phyloP scores from a whole-genome alignment of 2,888 invertebrate genomes.

The Lochmaea crataegi region DNA sequence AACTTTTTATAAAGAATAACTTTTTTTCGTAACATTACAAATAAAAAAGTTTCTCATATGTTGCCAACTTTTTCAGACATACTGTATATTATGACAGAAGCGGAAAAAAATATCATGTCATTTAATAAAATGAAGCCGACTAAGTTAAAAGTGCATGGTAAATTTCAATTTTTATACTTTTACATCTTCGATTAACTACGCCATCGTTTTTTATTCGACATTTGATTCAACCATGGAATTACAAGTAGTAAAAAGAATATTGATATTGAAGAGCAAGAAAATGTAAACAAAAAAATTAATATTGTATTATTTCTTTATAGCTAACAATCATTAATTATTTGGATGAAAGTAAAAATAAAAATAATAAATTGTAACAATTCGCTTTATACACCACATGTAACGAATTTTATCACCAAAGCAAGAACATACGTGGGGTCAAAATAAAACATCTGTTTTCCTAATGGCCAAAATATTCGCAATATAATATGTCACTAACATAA shows the following conservation, averaged over 20 bases:
- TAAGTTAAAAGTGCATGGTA: conserved; percentile 35
- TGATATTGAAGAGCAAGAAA: background rate
- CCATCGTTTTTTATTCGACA: conserved; percentile 33
- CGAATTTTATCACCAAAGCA: conserved; percentile 4
- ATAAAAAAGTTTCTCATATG: too few relatives aligned
- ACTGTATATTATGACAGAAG: background rate
- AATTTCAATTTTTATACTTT: conserved; percentile 39
- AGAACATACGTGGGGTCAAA: conserved; percentile 2
- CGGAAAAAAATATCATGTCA: background rate
- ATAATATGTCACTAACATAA: background rate
- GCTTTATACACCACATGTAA: background rate
- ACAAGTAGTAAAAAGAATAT: conserved; percentile 14
- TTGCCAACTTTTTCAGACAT: too few relatives aligned
- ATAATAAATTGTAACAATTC: background rate
- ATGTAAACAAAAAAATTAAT: background rate
- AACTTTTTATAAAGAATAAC: too few relatives aligned
- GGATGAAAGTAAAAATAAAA: background rate
- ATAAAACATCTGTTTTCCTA: background rate
- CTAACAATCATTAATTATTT: background rate
- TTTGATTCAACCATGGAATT: conserved; percentile 26
- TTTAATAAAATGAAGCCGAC: conserved; percentile 16
- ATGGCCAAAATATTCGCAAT: background rate
- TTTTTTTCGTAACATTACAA: too few relatives aligned
- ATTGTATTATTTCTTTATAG: background rate
- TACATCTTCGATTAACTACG: conserved; percentile 37